phyloP scores from a whole-genome alignment of 2,888 invertebrate genomes.

The Lordiphosa andalusiaca region DNA sequence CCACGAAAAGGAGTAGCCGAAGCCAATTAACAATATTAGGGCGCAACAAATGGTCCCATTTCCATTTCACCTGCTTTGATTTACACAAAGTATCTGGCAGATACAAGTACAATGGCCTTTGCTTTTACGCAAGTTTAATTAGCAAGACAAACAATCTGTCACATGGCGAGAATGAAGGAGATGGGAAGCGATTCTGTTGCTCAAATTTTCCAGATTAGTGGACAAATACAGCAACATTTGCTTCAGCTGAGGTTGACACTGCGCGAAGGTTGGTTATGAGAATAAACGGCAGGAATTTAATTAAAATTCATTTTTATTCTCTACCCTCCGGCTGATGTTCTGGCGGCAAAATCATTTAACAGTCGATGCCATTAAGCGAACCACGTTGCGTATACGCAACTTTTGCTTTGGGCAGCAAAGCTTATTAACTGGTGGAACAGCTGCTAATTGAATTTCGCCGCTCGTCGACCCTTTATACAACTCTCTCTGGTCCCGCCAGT shows the following conservation, averaged over 20 bases:
- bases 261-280: conserved; percentile 12
- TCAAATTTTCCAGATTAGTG: conserved; percentile 18
- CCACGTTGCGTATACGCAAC: conserved; percentile 56
- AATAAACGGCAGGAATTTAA: conserved; percentile 44
- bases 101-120: conserved; percentile 42
- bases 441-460: conserved; percentile 56
- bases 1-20: too few species aligned
- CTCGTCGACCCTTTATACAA: conserved; percentile 1
- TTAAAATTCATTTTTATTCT: conserved; percentile 41
- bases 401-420: conserved; percentile 26
- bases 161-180: not conserved
- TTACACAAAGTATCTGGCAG: conserved; percentile 58
- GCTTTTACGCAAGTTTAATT: conserved; percentile 58
- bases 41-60: conserved; percentile 28
- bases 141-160: conserved; percentile 55
- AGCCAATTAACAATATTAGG: conserved; percentile 59
- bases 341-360: conserved; percentile 31
- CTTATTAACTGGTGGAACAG: conserved; percentile 29
- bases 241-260: conserved; percentile 1
- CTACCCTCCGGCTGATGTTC: not conserved
- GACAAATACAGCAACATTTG: conserved; percentile 10
- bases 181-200: not conserved
- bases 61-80: conserved; percentile 43
- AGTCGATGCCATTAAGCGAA: conserved; percentile 12
- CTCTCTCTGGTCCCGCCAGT: too few species aligned